Evolutionary conservation across 2,888 invertebrate genomes (phyloP), one percentile per base, ranked within the genome.

Genomic region (Synergus umbraculus): DNA sequence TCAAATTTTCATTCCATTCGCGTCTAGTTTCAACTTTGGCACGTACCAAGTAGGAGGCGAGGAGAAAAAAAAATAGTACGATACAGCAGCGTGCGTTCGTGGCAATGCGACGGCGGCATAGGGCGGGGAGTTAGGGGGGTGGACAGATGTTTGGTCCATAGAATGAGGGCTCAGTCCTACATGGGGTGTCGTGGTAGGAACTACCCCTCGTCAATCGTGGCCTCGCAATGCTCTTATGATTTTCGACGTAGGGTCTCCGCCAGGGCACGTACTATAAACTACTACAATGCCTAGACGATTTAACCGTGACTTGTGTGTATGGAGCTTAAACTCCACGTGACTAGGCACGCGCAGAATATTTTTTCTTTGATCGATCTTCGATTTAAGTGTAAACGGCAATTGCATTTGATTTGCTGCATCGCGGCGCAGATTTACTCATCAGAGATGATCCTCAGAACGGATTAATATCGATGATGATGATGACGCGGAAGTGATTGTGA

Each of bases 71-170:
- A 76, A 80, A 63, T 80, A 78, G 64, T 76, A 73, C 60, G 66
- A 76, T 76, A 78, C 79, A 82, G 79, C 81, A 81, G 81, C 84
- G 81, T 79, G 80, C 69, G 80, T 79, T 80, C 76, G n/a, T 81
- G 79, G 79, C 80, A 79, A 82, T 80, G 82, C 69, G 83, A 80
- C 83, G 81, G 83, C 81, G 77, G 78, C 67, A 78, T 79, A 80
- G 79, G 76, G 80, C 76, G 80, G 76, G 81, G 82, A 63, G 49
- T 78, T 80, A 81, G 84, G 85, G 88, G 87, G 85, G 83, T 79
- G 84, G 87, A 87, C 91, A 91, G 91, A 91, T 91, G 91, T 91
- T 91, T 91, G 91, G 90, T 91, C 90, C 90, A 91, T 87, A 82
- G 80, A 83, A 86, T 86, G 86, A 88, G 89, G 88, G 87, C 86